Evolutionary conservation across 2,113 vertebrate species (phyloP).

Genomic region (Anguilla japonica): DNA sequence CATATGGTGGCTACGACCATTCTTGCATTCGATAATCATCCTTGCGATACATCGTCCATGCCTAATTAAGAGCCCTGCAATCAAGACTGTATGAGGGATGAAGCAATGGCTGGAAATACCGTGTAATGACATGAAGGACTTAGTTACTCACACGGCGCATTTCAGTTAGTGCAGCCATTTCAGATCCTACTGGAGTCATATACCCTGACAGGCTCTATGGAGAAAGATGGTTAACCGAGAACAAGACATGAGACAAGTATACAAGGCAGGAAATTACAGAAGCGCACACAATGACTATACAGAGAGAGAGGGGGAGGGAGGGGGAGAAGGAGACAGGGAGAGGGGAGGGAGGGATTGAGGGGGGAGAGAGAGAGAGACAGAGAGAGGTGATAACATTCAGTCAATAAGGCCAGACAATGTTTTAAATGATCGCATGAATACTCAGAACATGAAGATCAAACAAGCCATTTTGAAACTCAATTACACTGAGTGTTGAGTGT

Average conservation of each 20-base stretch:
- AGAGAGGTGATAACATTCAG: neutral
- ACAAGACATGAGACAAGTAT: slow-evolving; percentile 18
- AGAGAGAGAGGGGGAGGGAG: neutral
- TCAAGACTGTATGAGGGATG: neutral
- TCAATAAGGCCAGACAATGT: too few relatives aligned
- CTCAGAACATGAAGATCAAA: neutral
- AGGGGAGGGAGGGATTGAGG: neutral
- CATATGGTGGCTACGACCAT: too few relatives aligned
- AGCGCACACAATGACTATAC: neutral
- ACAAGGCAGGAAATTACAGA: neutral
- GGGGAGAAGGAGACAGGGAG: neutral
- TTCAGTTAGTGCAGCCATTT: slow-evolving; percentile 82
- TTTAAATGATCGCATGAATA: neutral
- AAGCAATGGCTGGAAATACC: neutral
- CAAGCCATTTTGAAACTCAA: neutral
- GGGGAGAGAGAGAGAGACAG: neutral
- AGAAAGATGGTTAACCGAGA: slow-evolving; percentile 43
- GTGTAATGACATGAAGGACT: neutral
- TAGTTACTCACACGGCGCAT: slow-evolving; percentile 82
- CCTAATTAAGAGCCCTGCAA: neutral
- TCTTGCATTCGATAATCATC: too few relatives aligned
- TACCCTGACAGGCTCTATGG: slow-evolving; percentile 83
- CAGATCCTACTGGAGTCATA: slow-evolving; percentile 83
- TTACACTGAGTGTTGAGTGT: neutral
- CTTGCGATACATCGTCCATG: too few relatives aligned